These are phyloP conservation scores for Craterocephalus amniculus DNA, from an alignment of 2,797 vertebrate species.

Conservation along the genomic window DNA sequence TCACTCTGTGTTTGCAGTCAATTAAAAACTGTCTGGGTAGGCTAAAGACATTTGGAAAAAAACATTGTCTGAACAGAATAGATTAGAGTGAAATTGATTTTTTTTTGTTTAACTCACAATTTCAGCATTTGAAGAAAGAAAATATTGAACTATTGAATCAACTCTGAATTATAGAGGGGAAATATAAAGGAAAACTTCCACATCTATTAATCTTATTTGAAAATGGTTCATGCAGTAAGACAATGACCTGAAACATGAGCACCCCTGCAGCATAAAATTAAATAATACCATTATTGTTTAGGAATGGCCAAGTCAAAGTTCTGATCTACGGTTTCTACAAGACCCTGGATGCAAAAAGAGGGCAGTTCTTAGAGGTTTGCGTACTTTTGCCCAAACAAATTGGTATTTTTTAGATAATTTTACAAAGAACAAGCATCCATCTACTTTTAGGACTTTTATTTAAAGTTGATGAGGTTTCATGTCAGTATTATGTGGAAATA, in stretches of 20 bases:
- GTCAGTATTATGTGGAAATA: background rate
- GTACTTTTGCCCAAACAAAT: background rate
- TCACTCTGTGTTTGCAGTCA: background rate
- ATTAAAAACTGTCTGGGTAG: background rate
- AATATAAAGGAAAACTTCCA: background rate
- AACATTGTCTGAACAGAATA: background rate
- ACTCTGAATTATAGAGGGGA: background rate
- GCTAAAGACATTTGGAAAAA: background rate
- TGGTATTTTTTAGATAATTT: background rate
- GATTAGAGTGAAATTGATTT: background rate
- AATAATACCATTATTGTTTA: background rate
- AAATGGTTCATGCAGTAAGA: background rate
- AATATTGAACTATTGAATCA: background rate
- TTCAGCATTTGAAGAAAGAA: background rate
- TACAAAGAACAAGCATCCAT: background rate
- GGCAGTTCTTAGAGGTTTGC: background rate
- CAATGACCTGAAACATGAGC: background rate
- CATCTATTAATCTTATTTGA: background rate
- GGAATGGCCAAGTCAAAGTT: background rate
- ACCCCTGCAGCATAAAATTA: background rate
- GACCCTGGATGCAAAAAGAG: background rate
- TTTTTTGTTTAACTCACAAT: background rate
- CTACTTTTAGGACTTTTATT: background rate
- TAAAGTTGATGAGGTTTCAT: background rate
- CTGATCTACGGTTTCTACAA: background rate